Conservation (phyloP, 2,113 vertebrate genomes). For the Murina feae region DNA sequence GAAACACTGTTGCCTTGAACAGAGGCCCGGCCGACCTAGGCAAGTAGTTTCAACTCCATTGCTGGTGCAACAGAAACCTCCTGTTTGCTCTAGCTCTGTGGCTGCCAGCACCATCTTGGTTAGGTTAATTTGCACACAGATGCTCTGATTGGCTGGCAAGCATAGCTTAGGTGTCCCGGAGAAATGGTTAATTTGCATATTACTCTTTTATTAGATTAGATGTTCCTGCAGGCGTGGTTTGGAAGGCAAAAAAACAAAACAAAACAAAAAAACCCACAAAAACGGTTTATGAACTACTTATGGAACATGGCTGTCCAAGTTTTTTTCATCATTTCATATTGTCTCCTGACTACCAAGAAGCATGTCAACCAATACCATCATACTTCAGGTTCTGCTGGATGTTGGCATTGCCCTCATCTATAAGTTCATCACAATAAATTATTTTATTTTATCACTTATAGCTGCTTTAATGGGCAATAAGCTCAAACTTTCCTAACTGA, state of each 20-base stretch:
- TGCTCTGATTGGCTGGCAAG: too few relatives aligned
- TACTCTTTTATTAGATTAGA: too few relatives aligned
- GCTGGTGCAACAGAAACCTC: too few relatives aligned
- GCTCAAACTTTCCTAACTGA: neutral
- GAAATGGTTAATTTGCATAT: too few relatives aligned
- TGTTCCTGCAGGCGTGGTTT: neutral
- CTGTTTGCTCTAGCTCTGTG: too few relatives aligned
- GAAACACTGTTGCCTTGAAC: too few relatives aligned
- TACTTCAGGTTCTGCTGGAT: neutral
- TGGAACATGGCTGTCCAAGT: neutral
- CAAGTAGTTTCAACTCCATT: too few relatives aligned
- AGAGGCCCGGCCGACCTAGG: too few relatives aligned
- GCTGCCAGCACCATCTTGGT: too few relatives aligned
- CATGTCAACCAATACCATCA: neutral
- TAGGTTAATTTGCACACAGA: too few relatives aligned
- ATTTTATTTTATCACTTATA: neutral
- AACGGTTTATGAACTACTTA: neutral
- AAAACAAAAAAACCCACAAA: neutral
- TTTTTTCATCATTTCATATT: constrained; percentile 5
- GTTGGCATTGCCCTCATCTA: neutral
- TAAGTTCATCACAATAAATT: neutral
- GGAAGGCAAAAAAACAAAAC: neutral
- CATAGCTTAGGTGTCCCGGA: too few relatives aligned
- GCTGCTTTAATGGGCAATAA: neutral
- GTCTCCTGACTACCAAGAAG: neutral